Evolutionary conservation across 2,888 invertebrate genomes (phyloP).

Genomic region (Keiferia lycopersicella): DNA sequence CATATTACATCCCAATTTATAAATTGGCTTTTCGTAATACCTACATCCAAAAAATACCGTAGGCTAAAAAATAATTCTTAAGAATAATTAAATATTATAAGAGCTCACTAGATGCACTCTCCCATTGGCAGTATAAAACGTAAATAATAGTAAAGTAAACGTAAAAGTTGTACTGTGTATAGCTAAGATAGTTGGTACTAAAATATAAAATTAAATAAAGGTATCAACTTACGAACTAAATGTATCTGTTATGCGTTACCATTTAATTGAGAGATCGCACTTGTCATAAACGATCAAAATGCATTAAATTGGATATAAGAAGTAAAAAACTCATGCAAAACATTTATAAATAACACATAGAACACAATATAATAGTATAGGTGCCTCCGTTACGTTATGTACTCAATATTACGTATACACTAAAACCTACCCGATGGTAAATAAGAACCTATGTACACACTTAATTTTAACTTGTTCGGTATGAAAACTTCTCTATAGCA

Average conservation of each 20-base stretch:
- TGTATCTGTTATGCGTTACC: neutral
- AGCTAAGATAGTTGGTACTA: constrained; percentile 20
- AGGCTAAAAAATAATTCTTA: constrained; percentile 11
- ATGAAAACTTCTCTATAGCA: constrained; percentile 37
- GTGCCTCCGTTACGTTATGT: constrained; percentile 34
- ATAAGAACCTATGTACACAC: constrained; percentile 25
- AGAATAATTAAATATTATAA: constrained; percentile 32
- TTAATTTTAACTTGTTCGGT: constrained; percentile 29
- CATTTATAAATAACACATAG: constrained; percentile 42
- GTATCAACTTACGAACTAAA: constrained; percentile 4
- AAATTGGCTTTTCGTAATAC: constrained; percentile 20
- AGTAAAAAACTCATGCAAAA: constrained; percentile 28
- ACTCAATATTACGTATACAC: constrained; percentile 21
- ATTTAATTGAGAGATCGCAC: constrained; percentile 25
- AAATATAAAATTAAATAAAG: constrained; percentile 21
- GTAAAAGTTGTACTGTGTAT: constrained; percentile 27
- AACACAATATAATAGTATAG: constrained; percentile 54
- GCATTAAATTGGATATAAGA: neutral
- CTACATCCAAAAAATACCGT: constrained; percentile 6
- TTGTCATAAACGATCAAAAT: constrained; percentile 14
- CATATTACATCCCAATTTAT: constrained; percentile 24
- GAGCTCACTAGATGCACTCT: constrained; percentile 43
- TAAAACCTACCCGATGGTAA: constrained; percentile 21
- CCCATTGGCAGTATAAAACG: constrained; percentile 32
- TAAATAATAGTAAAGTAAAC: constrained; percentile 19